Evolutionary conservation across 2,113 vertebrate genomes (phyloP), one percentile per base, ranked within the genome.

Genomic region (Ursus arctos): DNA sequence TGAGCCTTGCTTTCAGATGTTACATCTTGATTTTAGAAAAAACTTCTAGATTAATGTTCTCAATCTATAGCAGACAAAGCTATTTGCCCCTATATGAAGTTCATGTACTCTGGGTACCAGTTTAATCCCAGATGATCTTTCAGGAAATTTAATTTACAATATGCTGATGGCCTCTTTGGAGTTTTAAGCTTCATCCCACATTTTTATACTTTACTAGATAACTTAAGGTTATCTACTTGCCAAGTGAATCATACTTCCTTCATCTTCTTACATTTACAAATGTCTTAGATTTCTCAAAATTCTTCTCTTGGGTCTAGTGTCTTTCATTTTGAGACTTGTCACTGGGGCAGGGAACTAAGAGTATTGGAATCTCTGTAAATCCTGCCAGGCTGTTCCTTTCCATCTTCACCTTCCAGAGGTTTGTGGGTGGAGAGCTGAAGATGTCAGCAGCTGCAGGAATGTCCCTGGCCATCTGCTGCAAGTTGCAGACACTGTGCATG

Each of bases 111-210:
- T 89, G 57, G 15, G 31, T 81, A 61, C 57, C 59, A 77, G 65
- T 69, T 82, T 90, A 94, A 86, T 82, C 67, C 43, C 28, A 55
- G 72, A 89, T 61, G 51, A 33, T 51, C 40, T 90, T 94, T 90
- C 33, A 74, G 65, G 51, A 94, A 91, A 69, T 86, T 85, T 67
- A 89, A 63, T 95, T 94, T 97, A 80, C 55, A 89, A n/a, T 69
- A 53, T 86, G 28, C 79, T 90, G 57, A 89, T 69, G n/a, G 49
- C 16, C 77, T 92, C 59, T 91, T 65, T 67, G 57, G 67, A 71
- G 22, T 76, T 92, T 91, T 86, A 47, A 76, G 74, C 49, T 72
- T 74, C 14, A 49, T 40, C 21, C 33, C 74, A 91, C 43, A 92
- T 67, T 91, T 94, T 63, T 87, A 91, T 19, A 67, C 74, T 33